Evolutionary conservation across 1,140 invertebrate species (phyloP), one percentile per base, ranked within the genome.

Genomic region (Diplogasteroides magnus): DNA sequence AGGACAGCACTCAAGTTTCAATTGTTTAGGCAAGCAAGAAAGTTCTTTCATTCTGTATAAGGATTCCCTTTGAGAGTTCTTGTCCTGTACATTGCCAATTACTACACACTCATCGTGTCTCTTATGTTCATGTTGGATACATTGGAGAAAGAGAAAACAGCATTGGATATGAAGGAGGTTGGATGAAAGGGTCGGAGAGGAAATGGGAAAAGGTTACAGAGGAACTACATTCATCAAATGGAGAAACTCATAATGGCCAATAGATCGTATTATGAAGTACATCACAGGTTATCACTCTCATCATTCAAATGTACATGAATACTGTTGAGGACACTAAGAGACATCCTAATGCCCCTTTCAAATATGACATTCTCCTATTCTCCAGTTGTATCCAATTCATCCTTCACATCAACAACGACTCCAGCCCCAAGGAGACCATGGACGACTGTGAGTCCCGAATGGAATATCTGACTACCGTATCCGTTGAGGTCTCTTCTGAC

Each of bases 31-130:
- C 93, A 74, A n/a, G 31, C 13, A 25, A 15, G 48, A 31, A 19
- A 14, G 19, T 29, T 0, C 26, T 65, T 59, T 25, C 19, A 48
- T 48, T 48, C 37, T 25, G 58, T 31, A 85, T 31, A 28, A 25
- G 26, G 74, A 72, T 81, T 74, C 15, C 74, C 75, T 88, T 87
- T 73, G 85, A 94, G 94, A 78, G 96, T 97, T 72, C 93, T 97
- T 90, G 85, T 91, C 2, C 85, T 97, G n/a, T 95, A 97, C 85
- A 87, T 97, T 64, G 84, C 97, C 25, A 97, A 96, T 84, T 87
- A 97, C 74, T 96, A 95, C 81, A 93, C 94, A 0, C 84, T 97
- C 37, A 95, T 96, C 80, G 90, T 96, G 81, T 92, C 94, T 0
- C 86, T 94, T 25, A 95, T 96, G 83, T 89, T 88, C 64, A 94